Base-by-base conservation (phyloP, 2,888 invertebrate species). In the Nasonia oneida region DNA sequence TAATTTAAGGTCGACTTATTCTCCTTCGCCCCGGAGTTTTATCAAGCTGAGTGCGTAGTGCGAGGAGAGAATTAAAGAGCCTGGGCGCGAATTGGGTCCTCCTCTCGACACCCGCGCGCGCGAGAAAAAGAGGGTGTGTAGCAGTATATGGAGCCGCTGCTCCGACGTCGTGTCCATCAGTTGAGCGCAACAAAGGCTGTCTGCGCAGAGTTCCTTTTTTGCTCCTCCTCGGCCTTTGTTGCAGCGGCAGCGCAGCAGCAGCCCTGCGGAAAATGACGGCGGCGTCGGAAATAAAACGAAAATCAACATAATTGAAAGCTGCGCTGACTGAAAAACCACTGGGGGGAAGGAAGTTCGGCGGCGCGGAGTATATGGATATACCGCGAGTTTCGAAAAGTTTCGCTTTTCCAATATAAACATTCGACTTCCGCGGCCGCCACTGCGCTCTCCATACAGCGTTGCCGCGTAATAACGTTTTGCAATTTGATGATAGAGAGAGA, bases 231-330 rank as follows among this genome's bases (percentile, higher is more conserved):
- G 50, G 47, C 33, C 37, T 57, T 76, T 79, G 84, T 79, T 84
- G 79, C 84, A 37, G 50, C 15, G 18, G 83, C 78, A 78, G 83
- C 83, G 64, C 15, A 42, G 42, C 64, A 23, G 61, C 3, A 10
- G 15, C 8, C 42, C n/a, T 39, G 10, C 47, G 57, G 50, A 79
- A 67, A 29, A 67, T n/a, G 53, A 37, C 37, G 42, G 23, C 29
- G n/a, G 57, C 29, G 29, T 29, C 29, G 14, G 70, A 80, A 57
- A 79, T 79, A 74, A 84, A 75, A 70, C 47, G 29, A 77, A 81
- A 81, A 81, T 77, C 76, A 77, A 77, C 76, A 77, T 81, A 83
- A 83, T 86, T 86, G 83, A 82, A 85, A 77, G 74, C 75, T 4
- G 8, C 8, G 33, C 77, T 8, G 77, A 15, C 29, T 53, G 39